Percentiles rank a stretch among this genome's conserved stretches.
Evolutionary conservation across 2,113 vertebrate genomes (phyloP).

Genomic region (Dolichotis patagonum): DNA sequence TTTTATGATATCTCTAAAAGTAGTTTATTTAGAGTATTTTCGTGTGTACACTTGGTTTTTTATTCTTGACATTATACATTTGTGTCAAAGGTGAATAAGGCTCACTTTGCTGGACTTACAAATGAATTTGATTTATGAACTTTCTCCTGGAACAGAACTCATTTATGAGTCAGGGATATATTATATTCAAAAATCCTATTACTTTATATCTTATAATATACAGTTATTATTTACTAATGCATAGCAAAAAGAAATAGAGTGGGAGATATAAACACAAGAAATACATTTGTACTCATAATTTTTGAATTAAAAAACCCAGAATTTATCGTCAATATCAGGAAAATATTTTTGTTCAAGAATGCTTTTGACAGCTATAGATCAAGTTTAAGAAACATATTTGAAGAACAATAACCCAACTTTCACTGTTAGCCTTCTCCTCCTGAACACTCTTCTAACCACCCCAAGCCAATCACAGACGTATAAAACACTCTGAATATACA

Average conservation of each 20-base stretch:
- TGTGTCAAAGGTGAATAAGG: neutral
- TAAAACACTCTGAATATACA: neutral
- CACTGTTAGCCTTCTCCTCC: constrained; percentile 33
- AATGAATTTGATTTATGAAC: neutral
- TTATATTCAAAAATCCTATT: neutral
- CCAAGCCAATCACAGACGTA: constrained; percentile 12
- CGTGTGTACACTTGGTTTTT: neutral
- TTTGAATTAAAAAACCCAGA: constrained; percentile 56
- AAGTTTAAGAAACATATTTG: constrained; percentile 52
- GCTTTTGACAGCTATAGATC: constrained; percentile 13
- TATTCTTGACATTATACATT: neutral
- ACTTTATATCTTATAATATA: neutral
- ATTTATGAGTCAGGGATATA: neutral
- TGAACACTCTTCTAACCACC: neutral
- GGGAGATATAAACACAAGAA: neutral
- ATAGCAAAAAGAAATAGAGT: constrained; percentile 16
- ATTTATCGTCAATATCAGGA: neutral
- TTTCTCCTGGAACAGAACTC: neutral
- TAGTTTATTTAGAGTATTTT: neutral
- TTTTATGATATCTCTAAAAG: neutral
- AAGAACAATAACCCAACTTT: constrained; percentile 12
- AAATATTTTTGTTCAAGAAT: constrained; percentile 43
- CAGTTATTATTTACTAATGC: neutral
- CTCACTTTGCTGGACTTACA: neutral
- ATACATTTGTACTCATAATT: neutral